Evolutionary conservation across 37 sponge, comb jelly and placozoan species (phyloP), one percentile per base, ranked within the genome.

Genomic region (Ephydatia muelleri): DNA sequence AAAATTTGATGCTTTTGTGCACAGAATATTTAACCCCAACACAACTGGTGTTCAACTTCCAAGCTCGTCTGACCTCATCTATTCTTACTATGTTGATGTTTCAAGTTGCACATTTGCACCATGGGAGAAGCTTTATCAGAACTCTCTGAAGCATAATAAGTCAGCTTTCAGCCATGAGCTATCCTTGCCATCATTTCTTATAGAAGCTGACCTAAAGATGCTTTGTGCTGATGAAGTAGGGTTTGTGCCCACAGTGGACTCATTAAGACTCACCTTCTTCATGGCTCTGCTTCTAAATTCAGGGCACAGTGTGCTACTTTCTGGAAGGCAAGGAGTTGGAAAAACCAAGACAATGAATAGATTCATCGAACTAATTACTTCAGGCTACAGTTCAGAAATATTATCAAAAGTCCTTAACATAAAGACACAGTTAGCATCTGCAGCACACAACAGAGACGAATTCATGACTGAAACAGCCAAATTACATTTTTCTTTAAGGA

Each of bases 21-120:
- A 88, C 36, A 78, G 88, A 36, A 31, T 94, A 29, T 94, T 94
- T 73, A 81, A 74, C 22, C 27, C 37, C 30, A 80, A 78, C 12
- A 33, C 65, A n/a, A 81, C 86, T 34, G 21, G 57, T 28, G 49
- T 76, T 65, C 67, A 77, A 33, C 76, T 90, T n/a, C 94, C 91
- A 25, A 71, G 85, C 22, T 43, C 84, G 9, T 21, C 70, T 57
- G 75, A 88, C 28, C 72, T 88, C 33, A 88, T 94, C 23, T 94
- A 81, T 82, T 94, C 92, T 25, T 94, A 91, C 76, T 94, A 94
- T 49, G 72, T 94, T 68, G 89, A 94, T 73, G 78, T 94, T 22
- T 67, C 76, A 65, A 81, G 80, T 25, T 89, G 87, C 39, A 76
- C 66, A 27, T 94, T 94, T 80, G 68, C 66, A 21, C 82, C 49